phyloP scores from a whole-genome alignment of 2,888 invertebrate species.

The Phyto melanocephala region DNA sequence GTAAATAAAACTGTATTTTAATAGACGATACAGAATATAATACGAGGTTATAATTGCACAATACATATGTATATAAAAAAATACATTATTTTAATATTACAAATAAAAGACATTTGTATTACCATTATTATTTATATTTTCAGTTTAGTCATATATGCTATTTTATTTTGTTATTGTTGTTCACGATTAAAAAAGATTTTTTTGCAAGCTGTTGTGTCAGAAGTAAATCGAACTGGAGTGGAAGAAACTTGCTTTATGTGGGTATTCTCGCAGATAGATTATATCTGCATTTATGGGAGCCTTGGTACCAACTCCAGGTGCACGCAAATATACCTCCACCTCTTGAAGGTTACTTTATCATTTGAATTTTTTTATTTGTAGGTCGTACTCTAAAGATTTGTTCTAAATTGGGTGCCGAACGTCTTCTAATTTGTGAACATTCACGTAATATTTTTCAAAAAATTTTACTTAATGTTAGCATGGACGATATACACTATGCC shows the following conservation, averaged over 20 bases:
- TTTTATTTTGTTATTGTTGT: no score
- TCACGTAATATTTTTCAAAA: constrained; percentile 85
- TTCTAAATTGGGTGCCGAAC: constrained; percentile 84
- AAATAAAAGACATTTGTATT: no score
- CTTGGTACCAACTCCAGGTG: constrained; percentile 76
- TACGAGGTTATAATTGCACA: no score
- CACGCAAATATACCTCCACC: no score
- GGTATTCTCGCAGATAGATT: constrained; percentile 85
- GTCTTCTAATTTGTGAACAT: constrained; percentile 88
- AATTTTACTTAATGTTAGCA: constrained; percentile 87
- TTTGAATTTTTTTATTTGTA: constrained; percentile 65
- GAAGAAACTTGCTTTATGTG: constrained; percentile 90
- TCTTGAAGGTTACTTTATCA: no score
- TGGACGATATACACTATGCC: constrained; percentile 91
- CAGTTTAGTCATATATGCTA: no score
- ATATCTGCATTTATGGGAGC: constrained; percentile 87
- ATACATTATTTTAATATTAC: no score
- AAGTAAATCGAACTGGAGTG: constrained; percentile 90
- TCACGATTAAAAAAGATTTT: constrained; percentile 89
- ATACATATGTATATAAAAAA: no score
- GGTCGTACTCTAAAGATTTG: constrained; percentile 82
- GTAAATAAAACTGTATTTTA: no score
- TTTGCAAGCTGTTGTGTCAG: constrained; percentile 89
- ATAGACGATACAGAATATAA: no score
- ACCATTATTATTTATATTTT: no score